A percentile compares a stretch with the other conserved stretches of the same genome.
These are phyloP conservation scores for Phoebastria nigripes DNA, from an alignment of 2,797 vertebrate genomes.

Conservation along the genomic window DNA sequence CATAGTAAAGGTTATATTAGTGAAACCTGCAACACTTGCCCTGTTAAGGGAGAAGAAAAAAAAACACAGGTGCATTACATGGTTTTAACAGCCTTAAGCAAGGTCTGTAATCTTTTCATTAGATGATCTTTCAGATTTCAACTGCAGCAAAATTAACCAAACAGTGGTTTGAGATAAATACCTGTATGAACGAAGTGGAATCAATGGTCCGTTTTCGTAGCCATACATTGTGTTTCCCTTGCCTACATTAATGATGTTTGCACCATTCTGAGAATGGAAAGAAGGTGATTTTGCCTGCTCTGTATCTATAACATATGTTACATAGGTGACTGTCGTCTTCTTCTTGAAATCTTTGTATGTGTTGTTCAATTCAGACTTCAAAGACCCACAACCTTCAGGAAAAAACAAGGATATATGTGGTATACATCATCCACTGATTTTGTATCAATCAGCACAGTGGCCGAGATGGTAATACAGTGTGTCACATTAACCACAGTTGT, in stretches of 20 bases:
- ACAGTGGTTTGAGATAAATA: slow-evolving; percentile 19
- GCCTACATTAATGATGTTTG: slow-evolving; percentile 59
- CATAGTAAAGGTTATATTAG: slow-evolving; percentile 53
- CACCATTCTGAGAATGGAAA: background rate
- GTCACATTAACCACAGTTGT: background rate
- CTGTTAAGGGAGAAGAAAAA: slow-evolving; percentile 32
- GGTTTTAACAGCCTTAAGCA: background rate
- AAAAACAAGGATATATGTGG: background rate
- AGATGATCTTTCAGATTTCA: background rate
- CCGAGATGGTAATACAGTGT: background rate
- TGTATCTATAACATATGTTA: slow-evolving; percentile 54
- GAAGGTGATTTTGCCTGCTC: background rate
- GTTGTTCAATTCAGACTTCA: slow-evolving; percentile 51
- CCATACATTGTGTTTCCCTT: slow-evolving; percentile 25
- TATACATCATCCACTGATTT: background rate
- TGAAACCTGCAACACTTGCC: slow-evolving; percentile 76
- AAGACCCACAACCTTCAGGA: background rate
- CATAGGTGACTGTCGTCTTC: slow-evolving; percentile 48
- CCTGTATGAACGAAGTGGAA: slow-evolving; percentile 73
- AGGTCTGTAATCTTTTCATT: background rate
- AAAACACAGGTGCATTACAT: background rate
- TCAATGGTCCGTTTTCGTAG: slow-evolving; percentile 71
- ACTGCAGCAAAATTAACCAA: background rate
- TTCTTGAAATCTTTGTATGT: slow-evolving; percentile 72
- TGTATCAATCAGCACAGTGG: background rate